Conservation (phyloP, 2,888 invertebrate species). For the Sympetrum striolatum region DNA sequence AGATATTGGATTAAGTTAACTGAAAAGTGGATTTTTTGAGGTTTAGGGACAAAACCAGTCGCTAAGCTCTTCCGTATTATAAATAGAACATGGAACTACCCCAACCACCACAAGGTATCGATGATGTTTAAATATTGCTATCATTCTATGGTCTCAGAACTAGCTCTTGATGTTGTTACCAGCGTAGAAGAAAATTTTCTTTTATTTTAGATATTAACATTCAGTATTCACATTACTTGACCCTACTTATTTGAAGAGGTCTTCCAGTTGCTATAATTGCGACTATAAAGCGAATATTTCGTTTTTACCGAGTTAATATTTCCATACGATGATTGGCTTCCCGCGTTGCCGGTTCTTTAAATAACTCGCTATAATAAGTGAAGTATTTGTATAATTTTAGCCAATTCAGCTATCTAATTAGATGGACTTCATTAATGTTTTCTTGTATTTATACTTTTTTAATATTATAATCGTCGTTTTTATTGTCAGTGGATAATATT, state of each 20-base stretch:
- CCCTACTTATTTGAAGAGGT: too few relatives aligned
- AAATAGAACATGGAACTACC: slow-evolving; percentile 16
- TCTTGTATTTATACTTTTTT: neutral
- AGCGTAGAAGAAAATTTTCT: neutral
- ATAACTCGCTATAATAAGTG: neutral
- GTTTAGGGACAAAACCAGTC: neutral
- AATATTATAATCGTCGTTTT: neutral
- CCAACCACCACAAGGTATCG: slow-evolving; percentile 25
- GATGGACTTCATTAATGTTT: neutral
- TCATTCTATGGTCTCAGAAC: neutral
- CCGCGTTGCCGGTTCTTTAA: slow-evolving; percentile 25
- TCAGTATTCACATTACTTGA: too few relatives aligned
- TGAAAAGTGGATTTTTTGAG: slow-evolving; percentile 26
- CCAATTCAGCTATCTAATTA: neutral
- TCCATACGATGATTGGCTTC: neutral
- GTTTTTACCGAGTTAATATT: neutral
- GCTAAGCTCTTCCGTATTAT: neutral
- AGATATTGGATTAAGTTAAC: neutral
- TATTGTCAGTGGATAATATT: neutral
- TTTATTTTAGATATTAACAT: too few relatives aligned
- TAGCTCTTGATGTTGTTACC: neutral
- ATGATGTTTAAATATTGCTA: neutral
- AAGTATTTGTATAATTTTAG: neutral
- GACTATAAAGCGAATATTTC: neutral
- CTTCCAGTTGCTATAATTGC: too few relatives aligned